Base-by-base conservation (phyloP, 2,113 vertebrate species). In the Aptenodytes patagonicus region DNA sequence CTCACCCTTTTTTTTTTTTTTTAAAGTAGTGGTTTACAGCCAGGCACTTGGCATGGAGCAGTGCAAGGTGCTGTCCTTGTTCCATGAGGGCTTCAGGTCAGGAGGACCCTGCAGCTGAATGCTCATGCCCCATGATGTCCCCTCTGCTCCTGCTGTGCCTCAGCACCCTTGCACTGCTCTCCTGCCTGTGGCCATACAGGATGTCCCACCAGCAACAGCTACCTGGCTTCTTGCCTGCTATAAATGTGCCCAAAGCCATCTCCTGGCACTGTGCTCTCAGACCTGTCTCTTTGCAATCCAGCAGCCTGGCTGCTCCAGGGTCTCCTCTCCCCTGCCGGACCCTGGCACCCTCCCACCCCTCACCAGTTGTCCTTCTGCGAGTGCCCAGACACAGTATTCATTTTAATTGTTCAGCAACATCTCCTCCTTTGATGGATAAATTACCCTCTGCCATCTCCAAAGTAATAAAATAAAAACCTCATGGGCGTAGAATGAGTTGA, bases 391-490 rank as follows among this genome's bases (percentile, higher is more conserved):
- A 9, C 73, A 62, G 64, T 13, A 3, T 72, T 91, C 26, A 9
- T 88, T 94, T 93, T 83, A 88, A 95, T 81, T 94, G 75, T 60
- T 79, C 64, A 81, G 83, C 71, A 91, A 47, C 75, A 13, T 58
- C 68, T 71, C 54, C 58, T 85, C 28, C 72, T 95, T 62, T 70
- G 81, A 62, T 91, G 24, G 13, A 91, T 97, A 92, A 95, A 95
- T 96, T 90, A 62, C 54, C 70, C 83, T 96, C 75, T 94, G 83
- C 89, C 66, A 25, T 24, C 78, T 85, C 73, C 58, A 22, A 62
- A 90, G 83, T 68, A 94, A 96, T 91, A 52, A 94, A 94, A 91
- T 64, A 82, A 96, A 94, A 88, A n/a, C 68, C 83, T 95, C 54
- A 21, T n/a, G 81, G 88, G 70, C 1, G 19, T 86, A 16, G 42